A percentile compares a stretch with the other conserved stretches of the same genome.
phyloP scores from a whole-genome alignment of 2,113 vertebrate genomes.

The Eurypyga helias region DNA sequence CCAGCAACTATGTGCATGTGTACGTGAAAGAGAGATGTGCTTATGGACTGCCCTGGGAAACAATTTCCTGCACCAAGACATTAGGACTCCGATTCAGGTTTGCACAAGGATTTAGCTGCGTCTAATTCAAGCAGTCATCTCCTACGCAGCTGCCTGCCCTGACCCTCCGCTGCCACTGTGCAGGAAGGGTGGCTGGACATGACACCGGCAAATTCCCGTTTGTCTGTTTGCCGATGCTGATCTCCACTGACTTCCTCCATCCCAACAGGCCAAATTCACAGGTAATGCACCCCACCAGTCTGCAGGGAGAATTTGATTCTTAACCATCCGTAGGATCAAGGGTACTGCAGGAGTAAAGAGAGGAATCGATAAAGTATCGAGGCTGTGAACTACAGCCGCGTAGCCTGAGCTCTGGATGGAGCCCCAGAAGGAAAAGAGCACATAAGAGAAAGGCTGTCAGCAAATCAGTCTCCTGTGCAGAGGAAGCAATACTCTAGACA shows the following conservation, averaged over 20 bases:
- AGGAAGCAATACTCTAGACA: not conserved
- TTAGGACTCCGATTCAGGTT: not conserved
- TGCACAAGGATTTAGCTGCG: not conserved
- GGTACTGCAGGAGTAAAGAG: not conserved
- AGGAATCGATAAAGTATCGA: not conserved
- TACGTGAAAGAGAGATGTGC: not conserved
- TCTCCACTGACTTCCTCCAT: not conserved
- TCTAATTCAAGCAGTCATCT: not conserved
- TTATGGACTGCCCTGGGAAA: not conserved
- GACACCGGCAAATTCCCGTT: not conserved
- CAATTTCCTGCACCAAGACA: not conserved
- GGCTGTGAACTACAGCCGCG: not conserved
- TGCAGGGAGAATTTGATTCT: not conserved
- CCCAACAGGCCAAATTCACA: not conserved
- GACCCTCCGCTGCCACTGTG: not conserved
- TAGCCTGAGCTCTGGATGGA: not conserved
- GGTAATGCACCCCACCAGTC: not conserved
- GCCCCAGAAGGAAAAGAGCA: not conserved
- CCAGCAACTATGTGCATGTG: not conserved
- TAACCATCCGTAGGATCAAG: accelerated
- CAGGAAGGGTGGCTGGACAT: not conserved
- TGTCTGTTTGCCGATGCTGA: not conserved
- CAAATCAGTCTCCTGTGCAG: not conserved
- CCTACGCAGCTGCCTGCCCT: not conserved
- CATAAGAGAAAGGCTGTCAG: not conserved